Conservation (phyloP, 92 coral and sea anemone genomes). For the Parazoanthus darwini region DNA sequence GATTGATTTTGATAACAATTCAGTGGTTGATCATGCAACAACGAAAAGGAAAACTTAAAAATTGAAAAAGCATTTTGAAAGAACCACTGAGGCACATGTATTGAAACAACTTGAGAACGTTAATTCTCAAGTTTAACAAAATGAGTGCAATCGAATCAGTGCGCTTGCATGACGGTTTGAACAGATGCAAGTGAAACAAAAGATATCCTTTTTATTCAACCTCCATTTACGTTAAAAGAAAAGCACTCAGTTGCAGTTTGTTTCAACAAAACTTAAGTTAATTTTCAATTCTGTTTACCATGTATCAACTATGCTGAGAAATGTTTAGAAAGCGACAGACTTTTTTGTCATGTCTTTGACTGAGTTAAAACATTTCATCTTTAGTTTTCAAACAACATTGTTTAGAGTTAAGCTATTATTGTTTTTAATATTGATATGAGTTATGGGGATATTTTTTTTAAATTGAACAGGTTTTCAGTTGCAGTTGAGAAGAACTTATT, state of each 20-base stretch:
- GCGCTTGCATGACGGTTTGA: background rate
- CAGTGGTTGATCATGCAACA: background rate
- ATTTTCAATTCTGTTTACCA: background rate
- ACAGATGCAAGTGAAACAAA: background rate
- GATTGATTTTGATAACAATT: background rate
- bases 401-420: background rate
- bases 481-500: no score
- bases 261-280: background rate
- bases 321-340: background rate
- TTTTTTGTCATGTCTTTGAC: constrained; percentile 5
- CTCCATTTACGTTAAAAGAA: no score
- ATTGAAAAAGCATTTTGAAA: no score
- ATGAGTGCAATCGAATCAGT: background rate
- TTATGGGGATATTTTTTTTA: no score
- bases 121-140: background rate
- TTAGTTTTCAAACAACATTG: constrained; percentile 12
- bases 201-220: no score
- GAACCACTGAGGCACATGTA: no score
- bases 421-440: no score
- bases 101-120: no score
- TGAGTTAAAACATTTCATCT: background rate
- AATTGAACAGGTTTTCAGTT: no score
- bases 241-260: background rate
- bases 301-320: background rate
- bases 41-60: background rate